These are phyloP conservation scores for Heteromormyrus szaboi DNA, from an alignment of 2,797 vertebrate genomes.

Conservation along the genomic window DNA sequence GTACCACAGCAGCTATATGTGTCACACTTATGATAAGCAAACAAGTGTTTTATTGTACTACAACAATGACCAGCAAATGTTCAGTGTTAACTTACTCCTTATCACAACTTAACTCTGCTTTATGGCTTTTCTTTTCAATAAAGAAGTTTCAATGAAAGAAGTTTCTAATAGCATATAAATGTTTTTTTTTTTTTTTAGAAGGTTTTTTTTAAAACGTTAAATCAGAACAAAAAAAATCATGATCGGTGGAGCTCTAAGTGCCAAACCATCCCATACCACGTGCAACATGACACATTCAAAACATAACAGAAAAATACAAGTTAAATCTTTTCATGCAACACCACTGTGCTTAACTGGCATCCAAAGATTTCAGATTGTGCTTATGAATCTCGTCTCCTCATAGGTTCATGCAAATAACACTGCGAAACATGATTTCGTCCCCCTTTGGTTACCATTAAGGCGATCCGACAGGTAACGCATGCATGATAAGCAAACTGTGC, in stretches of 20 bases:
- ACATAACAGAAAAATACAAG: neutral
- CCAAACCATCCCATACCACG: neutral
- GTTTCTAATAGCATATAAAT: neutral
- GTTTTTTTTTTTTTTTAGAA: neutral
- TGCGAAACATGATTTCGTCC: neutral
- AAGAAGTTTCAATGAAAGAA: neutral
- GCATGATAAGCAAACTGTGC: neutral
- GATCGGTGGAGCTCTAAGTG: conserved; percentile 1
- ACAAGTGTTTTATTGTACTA: neutral
- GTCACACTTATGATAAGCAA: neutral
- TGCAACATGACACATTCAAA: neutral
- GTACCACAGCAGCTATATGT: neutral
- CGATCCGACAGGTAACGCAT: neutral
- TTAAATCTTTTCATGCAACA: neutral
- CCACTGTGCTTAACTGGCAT: neutral
- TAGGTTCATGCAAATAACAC: neutral
- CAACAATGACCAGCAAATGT: neutral
- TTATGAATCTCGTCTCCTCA: neutral
- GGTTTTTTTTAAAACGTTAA: neutral
- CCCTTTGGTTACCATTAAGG: neutral
- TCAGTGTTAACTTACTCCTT: neutral
- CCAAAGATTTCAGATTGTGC: neutral
- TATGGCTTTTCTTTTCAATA: neutral
- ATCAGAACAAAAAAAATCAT: neutral
- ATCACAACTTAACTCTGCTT: neutral